phyloP scores from a whole-genome alignment of 2,113 vertebrate species.

The Origma solitaria region DNA sequence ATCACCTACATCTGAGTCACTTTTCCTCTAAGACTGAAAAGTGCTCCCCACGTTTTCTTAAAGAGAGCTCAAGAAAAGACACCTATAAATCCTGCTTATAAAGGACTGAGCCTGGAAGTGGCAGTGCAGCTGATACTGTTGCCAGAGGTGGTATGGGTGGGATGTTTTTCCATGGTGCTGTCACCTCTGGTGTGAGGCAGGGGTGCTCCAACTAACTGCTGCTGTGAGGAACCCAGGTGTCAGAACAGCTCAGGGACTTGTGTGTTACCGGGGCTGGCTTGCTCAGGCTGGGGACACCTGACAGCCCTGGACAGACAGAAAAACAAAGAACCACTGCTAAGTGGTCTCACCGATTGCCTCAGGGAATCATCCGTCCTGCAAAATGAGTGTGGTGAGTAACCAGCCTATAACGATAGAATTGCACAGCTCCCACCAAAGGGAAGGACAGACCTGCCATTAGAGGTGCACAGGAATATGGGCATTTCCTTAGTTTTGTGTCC shows the following conservation, averaged over 20 bases:
- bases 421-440: neutral
- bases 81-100: neutral
- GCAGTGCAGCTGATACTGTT: neutral
- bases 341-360: neutral
- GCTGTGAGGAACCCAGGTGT: fast-evolving
- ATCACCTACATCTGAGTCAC: neutral
- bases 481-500: neutral
- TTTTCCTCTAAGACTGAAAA: neutral
- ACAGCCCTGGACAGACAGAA: neutral
- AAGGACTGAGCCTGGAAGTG: neutral
- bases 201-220: neutral
- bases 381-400: neutral
- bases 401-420: neutral
- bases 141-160: neutral
- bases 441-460: neutral
- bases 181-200: neutral
- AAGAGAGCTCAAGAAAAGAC: neutral
- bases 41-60: neutral
- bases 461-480: neutral
- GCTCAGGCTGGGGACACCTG: neutral
- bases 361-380: neutral
- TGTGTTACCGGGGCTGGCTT: neutral
- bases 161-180: neutral
- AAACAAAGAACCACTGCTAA: neutral
- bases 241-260: fast-evolving